Base-by-base conservation (phyloP, 2,113 vertebrate genomes). In the Arenaria interpres region DNA sequence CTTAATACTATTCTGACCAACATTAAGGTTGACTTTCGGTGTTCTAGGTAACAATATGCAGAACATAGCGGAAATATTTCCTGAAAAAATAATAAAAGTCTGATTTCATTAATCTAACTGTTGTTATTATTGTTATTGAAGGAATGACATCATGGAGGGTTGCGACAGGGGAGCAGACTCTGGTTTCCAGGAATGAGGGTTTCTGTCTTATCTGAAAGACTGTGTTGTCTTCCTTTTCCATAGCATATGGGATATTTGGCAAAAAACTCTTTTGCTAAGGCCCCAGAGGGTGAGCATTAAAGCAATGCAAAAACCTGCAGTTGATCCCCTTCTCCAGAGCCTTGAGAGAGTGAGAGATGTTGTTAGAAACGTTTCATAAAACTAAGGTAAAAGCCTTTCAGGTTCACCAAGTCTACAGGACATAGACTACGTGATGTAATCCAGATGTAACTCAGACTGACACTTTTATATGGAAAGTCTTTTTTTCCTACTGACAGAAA, bases 351-450 rank as follows among this genome's bases (percentile, higher is more conserved):
- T 68, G 53, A 89, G 93, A 89, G 68, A 75, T 33, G 8, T 62
- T 86, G 7, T 50, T 93, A 63, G 77, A 95, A 93, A 91, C 6
- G 16, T 91, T 95, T 93, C 69, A 93, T 41, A 48, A 79, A 96
- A 39, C 39, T 82, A 92, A 95, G 62, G 66, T 95, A 82, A 89
- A 53, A 68, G 35, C 82, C 35, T 74, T 85, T 63, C 20, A 88
- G n/a, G 43, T 67, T 90, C 56, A 46, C 28, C 20, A 56, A 39
- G 39, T 77, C 46, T 60, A 67, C 63, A 60, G 33, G 53, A 46
- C 1, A 1, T 12, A 81, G 76, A 64, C 60, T 48, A 2, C 4
- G 14, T 91, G 90, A 95, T 76, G 77, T 66, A 93, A 97, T 57
- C 62, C 77, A 67, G 66, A 76, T 87, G 66, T 85, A 85, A 88